Base-by-base conservation (phyloP, 64 coral and sea anemone genomes). In the Anthopleura sola region DNA sequence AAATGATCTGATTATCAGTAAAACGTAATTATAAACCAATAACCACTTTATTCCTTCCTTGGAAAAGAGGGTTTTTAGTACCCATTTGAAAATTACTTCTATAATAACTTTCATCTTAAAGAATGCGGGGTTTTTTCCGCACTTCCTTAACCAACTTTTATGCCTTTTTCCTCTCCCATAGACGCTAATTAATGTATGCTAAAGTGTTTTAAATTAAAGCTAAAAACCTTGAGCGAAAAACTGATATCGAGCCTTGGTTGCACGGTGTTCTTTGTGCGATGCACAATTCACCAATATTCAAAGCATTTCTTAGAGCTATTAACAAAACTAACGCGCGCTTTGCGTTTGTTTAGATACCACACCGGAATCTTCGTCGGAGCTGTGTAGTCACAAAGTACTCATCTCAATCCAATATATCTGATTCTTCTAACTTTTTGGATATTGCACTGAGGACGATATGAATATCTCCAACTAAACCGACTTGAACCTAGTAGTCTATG, bases 291-390 rank as follows among this genome's bases (percentile, higher is more conserved):
- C 66, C 66, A 34, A 71, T 71, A 71, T 71, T 71, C 66, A 15
- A 31, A 15, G 66, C 28, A 28, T 71, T 32, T 71, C 66, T 71
- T 71, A 34, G 13, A 71, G 14, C 3, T 71, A 62, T 71, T 71
- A 32, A 31, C 31, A 71, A 71, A 3, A 23, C 19, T 62, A 62
- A 62, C 58, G 24, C 5, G n/a, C 66, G 29, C 28, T 71, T 71
- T 71, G n/a, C n/a, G 66, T 71, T 71, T 71, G 66, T 71, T 71
- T 71, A 71, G 66, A 71, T 71, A 34, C 66, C 66, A 71, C 28
- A 71, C 66, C 66, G 66, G 66, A 71, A 71, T 71, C 66, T 36
- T 15, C n/a, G n/a, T n/a, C n/a, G 66, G 66, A 71, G 29, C 66
- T 71, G 26, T 71, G 29, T 5, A 71, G n/a, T 71, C 66, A 28